A percentile compares a stretch with the other conserved stretches of the same genome.
phyloP scores from a whole-genome alignment of 2,113 vertebrate species.

The Hippocampus guttulatus region DNA sequence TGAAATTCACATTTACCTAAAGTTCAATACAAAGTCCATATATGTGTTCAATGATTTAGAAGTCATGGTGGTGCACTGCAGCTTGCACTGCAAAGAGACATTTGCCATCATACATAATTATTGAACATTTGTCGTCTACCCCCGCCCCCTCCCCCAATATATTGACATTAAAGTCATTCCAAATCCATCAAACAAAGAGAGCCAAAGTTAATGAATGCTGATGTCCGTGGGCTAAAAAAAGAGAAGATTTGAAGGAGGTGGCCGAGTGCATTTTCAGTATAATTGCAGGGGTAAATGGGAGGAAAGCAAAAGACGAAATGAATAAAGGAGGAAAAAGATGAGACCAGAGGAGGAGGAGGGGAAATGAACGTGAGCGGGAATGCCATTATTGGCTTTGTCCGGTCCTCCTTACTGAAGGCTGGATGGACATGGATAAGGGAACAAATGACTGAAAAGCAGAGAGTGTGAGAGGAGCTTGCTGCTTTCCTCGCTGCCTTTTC shows the following conservation, averaged over 20 bases:
- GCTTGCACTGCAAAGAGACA: not conserved
- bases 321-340: slow-evolving; percentile 51
- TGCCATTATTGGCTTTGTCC: slow-evolving; percentile 62
- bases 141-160: not conserved
- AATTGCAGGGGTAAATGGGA: slow-evolving; percentile 58
- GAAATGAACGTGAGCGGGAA: slow-evolving; percentile 62
- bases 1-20: too few relatives aligned
- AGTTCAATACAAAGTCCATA: too few relatives aligned
- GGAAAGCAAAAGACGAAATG: slow-evolving; percentile 53
- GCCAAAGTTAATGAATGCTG: slow-evolving; percentile 49
- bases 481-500: slow-evolving; percentile 61
- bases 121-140: not conserved
- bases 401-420: slow-evolving; percentile 50
- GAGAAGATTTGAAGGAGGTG: slow-evolving; percentile 31
- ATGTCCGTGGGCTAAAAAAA: slow-evolving; percentile 31
- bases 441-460: slow-evolving; percentile 60
- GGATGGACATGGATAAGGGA: slow-evolving; percentile 61
- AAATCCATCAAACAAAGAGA: slow-evolving; percentile 5
- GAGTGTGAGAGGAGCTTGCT: slow-evolving; percentile 64
- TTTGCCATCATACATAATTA: not conserved
- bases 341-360: slow-evolving; percentile 50
- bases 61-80: not conserved
- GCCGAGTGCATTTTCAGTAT: slow-evolving; percentile 46
- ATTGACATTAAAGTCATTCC: slow-evolving; percentile 15
- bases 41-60: not conserved